Evolutionary conservation across 2,797 vertebrate species (phyloP).

Genomic region (Rhadinocentrus ornatus): DNA sequence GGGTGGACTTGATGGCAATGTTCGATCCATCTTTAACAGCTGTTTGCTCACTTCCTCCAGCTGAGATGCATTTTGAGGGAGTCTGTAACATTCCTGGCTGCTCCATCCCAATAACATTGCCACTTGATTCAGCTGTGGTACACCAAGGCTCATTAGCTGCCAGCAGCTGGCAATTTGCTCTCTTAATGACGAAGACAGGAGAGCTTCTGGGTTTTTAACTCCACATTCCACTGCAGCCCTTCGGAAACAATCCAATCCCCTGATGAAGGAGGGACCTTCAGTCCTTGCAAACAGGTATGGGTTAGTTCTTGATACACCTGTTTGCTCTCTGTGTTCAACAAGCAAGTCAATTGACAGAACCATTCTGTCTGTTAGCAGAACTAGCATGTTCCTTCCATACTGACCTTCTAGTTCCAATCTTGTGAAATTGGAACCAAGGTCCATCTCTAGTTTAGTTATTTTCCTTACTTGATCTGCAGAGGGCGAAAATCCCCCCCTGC

Average conservation of each 20-base stretch:
- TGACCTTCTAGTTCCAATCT: constrained; percentile 78
- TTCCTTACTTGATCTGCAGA: constrained; percentile 76
- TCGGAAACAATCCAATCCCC: constrained; percentile 77
- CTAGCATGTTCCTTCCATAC: constrained; percentile 77
- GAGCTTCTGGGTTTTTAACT: constrained; percentile 76
- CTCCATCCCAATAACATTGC: constrained; percentile 60
- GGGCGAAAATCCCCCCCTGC: constrained; percentile 58
- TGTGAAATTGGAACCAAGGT: constrained; percentile 67
- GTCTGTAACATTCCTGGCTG: constrained; percentile 62
- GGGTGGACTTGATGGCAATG: constrained; percentile 33
- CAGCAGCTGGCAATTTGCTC: constrained; percentile 77
- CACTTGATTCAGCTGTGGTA: constrained; percentile 67
- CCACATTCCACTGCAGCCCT: constrained; percentile 74
- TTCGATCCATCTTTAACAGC: constrained; percentile 69
- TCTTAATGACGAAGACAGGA: constrained; percentile 72
- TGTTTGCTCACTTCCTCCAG: constrained; percentile 74
- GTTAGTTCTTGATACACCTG: constrained; percentile 73
- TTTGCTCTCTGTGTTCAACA: constrained; percentile 64
- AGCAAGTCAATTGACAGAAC: constrained; percentile 72
- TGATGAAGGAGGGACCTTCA: constrained; percentile 78
- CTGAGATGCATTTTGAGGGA: constrained; percentile 59
- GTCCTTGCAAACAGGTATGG: constrained; percentile 77
- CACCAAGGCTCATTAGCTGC: constrained; percentile 77
- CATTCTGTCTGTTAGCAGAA: constrained; percentile 76
- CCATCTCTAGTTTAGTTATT: constrained; percentile 75